phyloP scores from a whole-genome alignment of 2,797 vertebrate species.

The Hapalemur alaotrensis region DNA sequence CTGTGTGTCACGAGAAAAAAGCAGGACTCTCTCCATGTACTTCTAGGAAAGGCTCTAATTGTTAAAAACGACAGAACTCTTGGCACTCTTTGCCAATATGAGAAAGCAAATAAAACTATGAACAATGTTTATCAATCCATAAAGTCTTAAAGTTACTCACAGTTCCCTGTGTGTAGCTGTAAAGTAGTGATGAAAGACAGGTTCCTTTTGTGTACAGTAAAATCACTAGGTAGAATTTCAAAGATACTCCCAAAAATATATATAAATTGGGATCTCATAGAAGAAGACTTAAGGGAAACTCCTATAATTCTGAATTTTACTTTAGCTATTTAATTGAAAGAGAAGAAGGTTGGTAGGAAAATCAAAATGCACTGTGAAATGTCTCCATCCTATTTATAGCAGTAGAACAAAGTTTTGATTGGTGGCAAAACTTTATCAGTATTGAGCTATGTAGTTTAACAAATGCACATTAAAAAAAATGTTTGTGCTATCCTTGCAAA shows the following conservation, averaged over 20 bases:
- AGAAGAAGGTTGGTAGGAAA: neutral
- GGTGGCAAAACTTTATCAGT: constrained; percentile 28
- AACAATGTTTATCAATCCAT: neutral
- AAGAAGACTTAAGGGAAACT: constrained; percentile 28
- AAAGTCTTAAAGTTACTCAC: neutral
- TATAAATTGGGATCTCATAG: neutral
- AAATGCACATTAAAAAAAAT: constrained; percentile 36
- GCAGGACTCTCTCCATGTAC: neutral
- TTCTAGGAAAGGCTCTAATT: neutral
- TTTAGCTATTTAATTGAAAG: constrained; percentile 23
- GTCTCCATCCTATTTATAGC: neutral
- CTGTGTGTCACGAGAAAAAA: neutral
- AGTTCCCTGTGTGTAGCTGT: neutral
- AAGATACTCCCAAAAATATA: neutral
- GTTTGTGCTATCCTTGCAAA: constrained; percentile 49
- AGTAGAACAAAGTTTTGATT: neutral
- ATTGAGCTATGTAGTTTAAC: constrained; percentile 54
- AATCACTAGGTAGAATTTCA: neutral
- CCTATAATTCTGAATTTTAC: neutral
- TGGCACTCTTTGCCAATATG: neutral
- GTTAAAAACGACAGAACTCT: neutral
- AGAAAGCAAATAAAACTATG: constrained; percentile 21
- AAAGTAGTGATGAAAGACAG: neutral
- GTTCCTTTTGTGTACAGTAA: neutral
- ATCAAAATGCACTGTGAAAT: neutral